Conservation (phyloP, 2,888 invertebrate genomes). For the Melinaea menophilus region DNA sequence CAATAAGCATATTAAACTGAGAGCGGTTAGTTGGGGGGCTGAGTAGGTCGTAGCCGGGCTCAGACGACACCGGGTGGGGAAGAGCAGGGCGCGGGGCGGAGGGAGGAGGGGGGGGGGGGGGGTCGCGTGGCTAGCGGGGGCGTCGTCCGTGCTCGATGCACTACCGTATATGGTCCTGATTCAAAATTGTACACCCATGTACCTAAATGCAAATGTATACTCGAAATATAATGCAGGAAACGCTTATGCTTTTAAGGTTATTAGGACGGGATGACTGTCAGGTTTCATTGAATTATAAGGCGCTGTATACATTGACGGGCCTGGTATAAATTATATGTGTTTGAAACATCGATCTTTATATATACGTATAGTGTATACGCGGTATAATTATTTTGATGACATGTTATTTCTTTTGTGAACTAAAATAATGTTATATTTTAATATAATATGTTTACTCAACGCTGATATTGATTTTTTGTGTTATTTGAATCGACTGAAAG, state of each 20-base stretch:
- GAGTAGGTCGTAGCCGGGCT: slow-evolving; percentile 31
- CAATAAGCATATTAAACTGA: slow-evolving; percentile 25
- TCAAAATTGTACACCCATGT: slow-evolving; percentile 5
- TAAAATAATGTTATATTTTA: too few relatives aligned
- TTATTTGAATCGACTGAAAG: too few relatives aligned
- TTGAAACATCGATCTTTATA: too few relatives aligned
- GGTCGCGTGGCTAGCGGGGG: slow-evolving; percentile 31
- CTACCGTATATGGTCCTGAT: slow-evolving; percentile 21
- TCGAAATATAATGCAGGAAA: background rate
- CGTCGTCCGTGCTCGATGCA: slow-evolving; percentile 34
- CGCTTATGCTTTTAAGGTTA: slow-evolving; percentile 2
- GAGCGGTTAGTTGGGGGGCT: slow-evolving; percentile 17
- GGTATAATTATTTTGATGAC: too few relatives aligned
- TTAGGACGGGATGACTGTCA: background rate
- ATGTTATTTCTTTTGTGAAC: too few relatives aligned
- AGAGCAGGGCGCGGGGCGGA: slow-evolving; percentile 23
- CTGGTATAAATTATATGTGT: too few relatives aligned
- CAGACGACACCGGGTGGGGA: slow-evolving; percentile 26
- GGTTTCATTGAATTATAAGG: slow-evolving; percentile 1
- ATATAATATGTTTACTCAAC: too few relatives aligned
- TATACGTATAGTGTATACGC: too few relatives aligned
- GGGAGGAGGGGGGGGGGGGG: slow-evolving; percentile 22
- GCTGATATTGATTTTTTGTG: too few relatives aligned
- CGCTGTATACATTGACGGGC: too few relatives aligned
- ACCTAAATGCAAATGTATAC: slow-evolving; percentile 5